Evolutionary conservation across 2,113 vertebrate species (phyloP), one percentile per base, ranked within the genome.

Genomic region (Oreochromis spilurus): DNA sequence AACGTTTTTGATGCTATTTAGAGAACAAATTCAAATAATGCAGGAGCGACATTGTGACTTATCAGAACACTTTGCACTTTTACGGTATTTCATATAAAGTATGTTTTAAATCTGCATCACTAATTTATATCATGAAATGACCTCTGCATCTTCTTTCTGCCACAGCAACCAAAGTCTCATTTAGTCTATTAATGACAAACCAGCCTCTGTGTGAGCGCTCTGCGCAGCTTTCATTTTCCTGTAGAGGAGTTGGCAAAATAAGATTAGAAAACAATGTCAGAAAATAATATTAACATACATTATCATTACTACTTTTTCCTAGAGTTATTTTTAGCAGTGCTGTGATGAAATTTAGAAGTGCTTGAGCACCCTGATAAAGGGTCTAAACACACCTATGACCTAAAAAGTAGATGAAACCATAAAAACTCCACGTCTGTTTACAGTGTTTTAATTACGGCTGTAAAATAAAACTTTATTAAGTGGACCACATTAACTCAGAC

Each of bases 11-110:
- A 65, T 12, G 60, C 10, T n/a, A 65, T 65, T 65, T 65, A 2
- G 60, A 65, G 31, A 65, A 62, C 31, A 62, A 62, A 38, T 65
- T 65, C 31, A 65, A 65, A 65, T 65, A 36, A 65, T 3, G 31
- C 17, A 65, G 58, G 0, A 17, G 31, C 4, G 0, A 62, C 34
- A 31, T 62, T 62, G 58, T 62, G 58, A 62, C 16, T 36, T 65
- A 13, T 65, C 31, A 38, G 31, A 65, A 65, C 31, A 65, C 10
- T 65, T 65, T 65, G 1, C 31, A n/a, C 60, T 38, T 65, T 65
- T 12, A 36, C 60, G 7, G 1, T 38, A 65, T 65, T 65, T 65
- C 60, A n/a, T 36, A 5, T 65, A 38, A n/a, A 36, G 34, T 34
- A 7, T n/a, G 1, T 36, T 62, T 7, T 34, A 62, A 62, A 36